Conservation (phyloP, 2,797 vertebrate species). For the Glyptemys insculpta region DNA sequence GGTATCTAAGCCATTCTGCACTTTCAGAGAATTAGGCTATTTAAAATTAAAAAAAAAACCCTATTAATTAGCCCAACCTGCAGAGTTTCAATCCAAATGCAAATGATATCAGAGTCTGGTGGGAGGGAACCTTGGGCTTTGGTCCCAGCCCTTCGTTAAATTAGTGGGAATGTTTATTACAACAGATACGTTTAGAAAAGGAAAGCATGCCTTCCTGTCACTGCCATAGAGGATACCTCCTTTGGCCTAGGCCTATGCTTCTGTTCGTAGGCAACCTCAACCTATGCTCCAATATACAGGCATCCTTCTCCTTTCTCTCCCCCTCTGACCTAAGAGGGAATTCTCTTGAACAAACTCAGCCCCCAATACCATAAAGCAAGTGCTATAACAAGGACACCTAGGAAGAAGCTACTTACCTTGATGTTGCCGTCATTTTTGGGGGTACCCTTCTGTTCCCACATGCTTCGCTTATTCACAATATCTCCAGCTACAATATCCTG, state of each 20-base stretch:
- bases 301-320: not conserved
- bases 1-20: not conserved
- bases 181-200: not conserved
- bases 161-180: not conserved
- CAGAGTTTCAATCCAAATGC: not conserved
- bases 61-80: not conserved
- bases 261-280: not conserved
- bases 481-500: slow-evolving; percentile 94
- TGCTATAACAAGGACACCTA: not conserved
- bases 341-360: not conserved
- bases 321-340: not conserved
- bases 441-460: slow-evolving; percentile 92
- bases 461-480: slow-evolving; percentile 92
- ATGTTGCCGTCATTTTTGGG: slow-evolving; percentile 46
- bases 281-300: not conserved
- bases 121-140: not conserved
- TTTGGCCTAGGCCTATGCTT: too few species aligned
- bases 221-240: not conserved
- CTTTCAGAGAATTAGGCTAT: not conserved
- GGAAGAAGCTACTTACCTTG: slow-evolving; percentile 72
- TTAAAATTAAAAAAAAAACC: not conserved
- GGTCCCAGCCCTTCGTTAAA: not conserved
- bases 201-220: not conserved
- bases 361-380: not conserved
- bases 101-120: not conserved